Evolutionary conservation across 2,797 vertebrate species (phyloP), one percentile per base, ranked within the genome.

Genomic region (Oophaga sylvatica): DNA sequence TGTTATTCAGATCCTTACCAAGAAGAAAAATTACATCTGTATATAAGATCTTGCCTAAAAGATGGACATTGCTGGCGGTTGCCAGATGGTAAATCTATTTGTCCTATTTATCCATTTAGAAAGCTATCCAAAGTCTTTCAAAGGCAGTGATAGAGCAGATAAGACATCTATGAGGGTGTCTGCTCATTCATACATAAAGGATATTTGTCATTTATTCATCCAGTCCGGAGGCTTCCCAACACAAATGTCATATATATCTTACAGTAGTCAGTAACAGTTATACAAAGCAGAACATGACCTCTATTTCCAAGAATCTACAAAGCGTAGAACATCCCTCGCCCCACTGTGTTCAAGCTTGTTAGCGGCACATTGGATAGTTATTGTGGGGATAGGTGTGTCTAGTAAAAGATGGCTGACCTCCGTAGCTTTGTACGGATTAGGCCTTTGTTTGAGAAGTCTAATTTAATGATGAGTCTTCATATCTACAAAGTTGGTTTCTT

Each of bases 391-490:
- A 82, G 88, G 84, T 89, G 88, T 86, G 84, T 83, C 88, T 82
- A 78, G 29, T 65, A 85, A 78, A 81, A 87, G 80, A 89, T 83
- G 88, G 88, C 65, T 89, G 88, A 86, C 65, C 84, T 86, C 80
- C 41, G 35, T 87, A 56, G 73, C 88, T 86, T 89, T 89, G 84
- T 86, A 60, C 22, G 80, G 88, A 87, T 86, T 78, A 73, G 81
- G 65, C 84, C 79, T 89, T 83, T 89, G 88, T 89, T 89, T 89
- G 84, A 80, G 57, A 80, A 89, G 84, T 82, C 60, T 79, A 83
- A 83, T 83, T 89, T 86, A 89, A 89, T 87, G 88, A 89, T 83
- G 88, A 85, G 53, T 53, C 80, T 89, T 89, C 88, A 89, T 89
- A 86, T 89, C 88, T 89, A 89, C 84, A 89, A 89, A 89, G 88